Evolutionary conservation across 2,113 vertebrate genomes (phyloP).

Genomic region (Eudyptes chrysolophus): DNA sequence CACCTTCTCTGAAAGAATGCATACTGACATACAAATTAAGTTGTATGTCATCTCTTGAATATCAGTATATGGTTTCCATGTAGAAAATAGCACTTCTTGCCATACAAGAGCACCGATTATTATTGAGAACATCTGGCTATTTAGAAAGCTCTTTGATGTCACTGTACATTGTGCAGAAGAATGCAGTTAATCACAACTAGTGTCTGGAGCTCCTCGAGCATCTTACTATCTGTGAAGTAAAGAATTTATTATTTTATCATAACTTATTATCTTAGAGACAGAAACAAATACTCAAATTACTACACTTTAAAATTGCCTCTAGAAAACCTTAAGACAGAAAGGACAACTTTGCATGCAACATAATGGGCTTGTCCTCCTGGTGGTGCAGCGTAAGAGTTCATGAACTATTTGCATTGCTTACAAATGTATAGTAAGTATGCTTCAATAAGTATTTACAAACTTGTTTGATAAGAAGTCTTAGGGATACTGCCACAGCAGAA

Average conservation of each 20-base stretch:
- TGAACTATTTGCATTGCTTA: not conserved
- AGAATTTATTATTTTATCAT: not conserved
- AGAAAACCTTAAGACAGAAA: not conserved
- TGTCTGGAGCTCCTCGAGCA: not conserved
- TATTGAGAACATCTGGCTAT: not conserved
- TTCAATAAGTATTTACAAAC: not conserved
- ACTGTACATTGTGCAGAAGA: not conserved
- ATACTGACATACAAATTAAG: not conserved
- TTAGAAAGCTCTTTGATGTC: not conserved
- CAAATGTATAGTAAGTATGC: not conserved
- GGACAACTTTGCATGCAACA: not conserved
- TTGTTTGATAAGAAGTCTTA: not conserved
- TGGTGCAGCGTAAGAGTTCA: not conserved
- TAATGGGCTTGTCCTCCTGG: not conserved
- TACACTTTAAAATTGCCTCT: not conserved
- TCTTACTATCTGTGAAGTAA: not conserved
- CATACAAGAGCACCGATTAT: not conserved
- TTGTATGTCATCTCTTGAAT: not conserved
- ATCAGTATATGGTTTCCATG: not conserved
- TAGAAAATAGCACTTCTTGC: not conserved
- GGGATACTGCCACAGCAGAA: not conserved
- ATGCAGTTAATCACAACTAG: not conserved
- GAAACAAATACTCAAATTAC: not conserved
- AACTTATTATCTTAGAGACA: not conserved
- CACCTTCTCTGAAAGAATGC: not conserved